phyloP scores from a whole-genome alignment of 1,140 invertebrate genomes.

The Eriosoma lanigerum region DNA sequence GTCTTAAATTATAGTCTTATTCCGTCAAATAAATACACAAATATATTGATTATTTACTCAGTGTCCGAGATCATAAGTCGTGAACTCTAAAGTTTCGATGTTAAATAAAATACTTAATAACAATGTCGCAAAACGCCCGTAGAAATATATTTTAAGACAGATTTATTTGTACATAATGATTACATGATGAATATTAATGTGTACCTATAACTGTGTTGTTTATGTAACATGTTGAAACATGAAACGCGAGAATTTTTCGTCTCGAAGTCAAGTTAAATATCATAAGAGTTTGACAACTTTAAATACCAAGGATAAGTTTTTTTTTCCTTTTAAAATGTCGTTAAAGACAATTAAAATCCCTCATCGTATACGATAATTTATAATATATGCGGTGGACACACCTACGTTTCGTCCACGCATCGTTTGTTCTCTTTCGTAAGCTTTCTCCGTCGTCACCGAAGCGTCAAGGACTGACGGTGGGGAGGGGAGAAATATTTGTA shows the following conservation, averaged over 20 bases:
- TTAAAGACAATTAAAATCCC: neutral
- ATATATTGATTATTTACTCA: no score
- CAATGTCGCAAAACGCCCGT: no score
- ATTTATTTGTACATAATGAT: no score
- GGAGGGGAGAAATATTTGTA: neutral
- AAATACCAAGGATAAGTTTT: neutral
- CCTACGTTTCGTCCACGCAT: slow-evolving; percentile 2
- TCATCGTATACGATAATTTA: slow-evolving; percentile 20
- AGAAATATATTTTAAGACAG: no score
- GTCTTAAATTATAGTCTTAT: no score
- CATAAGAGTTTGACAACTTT: neutral
- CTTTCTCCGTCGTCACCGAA: neutral
- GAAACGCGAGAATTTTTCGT: neutral
- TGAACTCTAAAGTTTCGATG: neutral
- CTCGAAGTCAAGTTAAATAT: neutral
- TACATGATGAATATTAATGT: no score
- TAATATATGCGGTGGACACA: slow-evolving; percentile 9
- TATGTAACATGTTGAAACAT: no score
- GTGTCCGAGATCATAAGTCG: no score
- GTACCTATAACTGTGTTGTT: no score
- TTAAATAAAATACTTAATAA: no score
- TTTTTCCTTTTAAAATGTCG: slow-evolving; percentile 17
- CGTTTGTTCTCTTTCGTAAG: neutral
- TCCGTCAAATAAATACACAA: no score
- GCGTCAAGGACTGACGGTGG: slow-evolving; percentile 3